Percentiles rank a stretch among this genome's conserved stretches.
Conservation (phyloP, 2,888 invertebrate species). For the Dugesia japonica region DNA sequence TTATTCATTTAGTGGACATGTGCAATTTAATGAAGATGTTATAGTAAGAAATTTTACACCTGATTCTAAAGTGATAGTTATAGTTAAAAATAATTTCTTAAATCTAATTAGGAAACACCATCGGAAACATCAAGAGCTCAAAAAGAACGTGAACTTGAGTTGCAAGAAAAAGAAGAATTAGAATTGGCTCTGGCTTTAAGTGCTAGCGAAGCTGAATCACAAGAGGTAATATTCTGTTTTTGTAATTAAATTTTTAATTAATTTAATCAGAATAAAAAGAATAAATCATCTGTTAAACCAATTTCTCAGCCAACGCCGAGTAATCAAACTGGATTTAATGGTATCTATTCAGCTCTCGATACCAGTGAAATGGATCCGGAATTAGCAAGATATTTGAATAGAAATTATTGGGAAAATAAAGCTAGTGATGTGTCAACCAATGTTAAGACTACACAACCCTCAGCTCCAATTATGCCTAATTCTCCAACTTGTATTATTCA, state of each 20-base stretch:
- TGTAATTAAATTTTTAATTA: background rate
- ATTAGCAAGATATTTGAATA: conserved; percentile 75
- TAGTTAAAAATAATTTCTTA: background rate
- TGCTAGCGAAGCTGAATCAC: conserved; percentile 83
- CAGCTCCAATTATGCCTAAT: background rate
- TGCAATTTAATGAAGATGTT: background rate
- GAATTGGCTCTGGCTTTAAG: conserved; percentile 86
- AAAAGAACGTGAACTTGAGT: conserved; percentile 47
- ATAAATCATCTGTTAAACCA: background rate
- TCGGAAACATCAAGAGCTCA: background rate
- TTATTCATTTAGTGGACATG: no score
- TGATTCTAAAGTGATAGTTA: background rate
- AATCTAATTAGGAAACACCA: conserved; percentile 7
- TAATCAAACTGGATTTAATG: conserved; percentile 1
- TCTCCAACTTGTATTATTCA: background rate
- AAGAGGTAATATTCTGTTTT: background rate
- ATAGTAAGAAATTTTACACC: background rate
- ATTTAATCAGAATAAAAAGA: background rate
- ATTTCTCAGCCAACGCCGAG: background rate
- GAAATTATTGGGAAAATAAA: conserved; percentile 69
- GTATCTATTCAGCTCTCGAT: conserved; percentile 39
- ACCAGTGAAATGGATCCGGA: conserved; percentile 58
- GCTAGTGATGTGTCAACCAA: conserved; percentile 6
- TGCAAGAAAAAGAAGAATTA: conserved; percentile 78
- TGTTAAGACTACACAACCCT: conserved; percentile 25